Evolutionary conservation across 2,113 vertebrate species (phyloP).

Genomic region (Struthidea cinerea): DNA sequence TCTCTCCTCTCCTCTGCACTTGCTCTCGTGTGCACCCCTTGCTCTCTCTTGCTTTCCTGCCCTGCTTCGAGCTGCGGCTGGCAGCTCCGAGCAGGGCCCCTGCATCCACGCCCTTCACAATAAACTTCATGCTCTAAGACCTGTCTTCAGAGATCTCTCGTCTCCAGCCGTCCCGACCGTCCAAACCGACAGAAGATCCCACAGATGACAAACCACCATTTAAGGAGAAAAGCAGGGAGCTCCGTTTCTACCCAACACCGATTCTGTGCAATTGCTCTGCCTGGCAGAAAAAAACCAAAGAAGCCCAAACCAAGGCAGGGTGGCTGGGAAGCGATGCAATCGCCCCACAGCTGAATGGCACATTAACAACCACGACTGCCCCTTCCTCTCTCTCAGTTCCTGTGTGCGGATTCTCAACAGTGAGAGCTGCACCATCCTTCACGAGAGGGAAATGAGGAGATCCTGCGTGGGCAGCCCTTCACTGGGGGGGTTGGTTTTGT

Average conservation of each 20-base stretch:
- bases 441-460: neutral
- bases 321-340: neutral
- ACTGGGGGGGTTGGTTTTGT: neutral
- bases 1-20: no score
- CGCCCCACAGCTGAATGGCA: neutral
- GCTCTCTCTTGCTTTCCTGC: no score
- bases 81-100: no score
- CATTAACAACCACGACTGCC: neutral
- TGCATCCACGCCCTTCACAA: no score
- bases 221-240: neutral
- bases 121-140: no score
- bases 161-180: no score
- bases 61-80: no score
- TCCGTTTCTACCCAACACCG: neutral
- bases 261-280: neutral
- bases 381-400: neutral
- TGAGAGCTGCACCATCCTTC: neutral
- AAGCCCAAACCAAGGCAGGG: neutral
- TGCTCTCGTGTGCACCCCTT: no score
- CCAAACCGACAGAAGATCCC: no score
- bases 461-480: neutral
- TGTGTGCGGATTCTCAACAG: neutral
- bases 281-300: neutral
- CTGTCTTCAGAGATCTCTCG: no score
- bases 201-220: accelerated